Percentiles rank a stretch among this genome's conserved stretches.
Conservation (phyloP, 37 sponge, comb jelly and placozoan species). For the Agelas oroides region DNA sequence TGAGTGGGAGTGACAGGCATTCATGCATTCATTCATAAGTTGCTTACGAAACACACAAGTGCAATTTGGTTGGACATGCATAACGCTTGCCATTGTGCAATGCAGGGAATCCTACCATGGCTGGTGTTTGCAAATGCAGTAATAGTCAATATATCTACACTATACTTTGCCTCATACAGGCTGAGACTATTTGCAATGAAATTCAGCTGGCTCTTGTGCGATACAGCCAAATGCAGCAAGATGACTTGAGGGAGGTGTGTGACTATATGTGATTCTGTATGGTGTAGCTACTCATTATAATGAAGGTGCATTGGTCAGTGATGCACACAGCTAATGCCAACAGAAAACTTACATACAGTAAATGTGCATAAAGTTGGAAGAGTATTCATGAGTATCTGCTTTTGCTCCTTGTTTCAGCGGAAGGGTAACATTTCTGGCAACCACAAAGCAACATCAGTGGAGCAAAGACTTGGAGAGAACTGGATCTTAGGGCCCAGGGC, state of each 20-base stretch:
- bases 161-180: background rate
- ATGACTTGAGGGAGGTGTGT: no score
- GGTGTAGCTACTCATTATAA: no score
- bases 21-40: background rate
- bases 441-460: background rate
- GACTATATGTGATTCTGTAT: no score
- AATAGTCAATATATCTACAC: background rate
- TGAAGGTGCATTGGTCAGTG: no score
- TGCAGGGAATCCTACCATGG: no score
- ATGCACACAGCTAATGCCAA: no score
- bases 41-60: background rate
- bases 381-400: no score
- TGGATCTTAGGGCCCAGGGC: conserved; percentile 37
- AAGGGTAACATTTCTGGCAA: background rate
- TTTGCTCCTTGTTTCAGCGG: background rate
- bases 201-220: conserved; percentile 1
- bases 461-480: conserved; percentile 40
- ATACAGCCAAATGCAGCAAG: background rate
- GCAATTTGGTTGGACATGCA: no score
- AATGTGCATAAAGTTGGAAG: no score
- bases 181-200: conserved; percentile 34
- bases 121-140: no score
- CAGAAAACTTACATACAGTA: no score
- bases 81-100: no score
- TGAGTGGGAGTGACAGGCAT: background rate